These are phyloP conservation scores for Trichopoda pennipes DNA, from an alignment of 2,888 invertebrate species.

Conservation along the genomic window DNA sequence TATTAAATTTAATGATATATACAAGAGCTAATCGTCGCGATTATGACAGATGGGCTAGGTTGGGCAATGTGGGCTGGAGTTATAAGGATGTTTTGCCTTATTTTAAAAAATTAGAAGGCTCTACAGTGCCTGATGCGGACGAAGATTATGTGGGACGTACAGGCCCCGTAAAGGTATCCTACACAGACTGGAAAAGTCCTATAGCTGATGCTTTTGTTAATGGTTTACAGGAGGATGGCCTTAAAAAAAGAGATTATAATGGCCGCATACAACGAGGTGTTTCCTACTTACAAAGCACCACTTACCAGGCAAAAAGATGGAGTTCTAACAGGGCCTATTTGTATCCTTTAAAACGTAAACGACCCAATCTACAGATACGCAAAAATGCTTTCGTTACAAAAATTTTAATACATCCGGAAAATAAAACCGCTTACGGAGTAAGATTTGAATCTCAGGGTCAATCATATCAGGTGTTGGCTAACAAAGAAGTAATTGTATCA, in stretches of 20 bases:
- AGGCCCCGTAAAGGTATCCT: slow-evolving; percentile 83
- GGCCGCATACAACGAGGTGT: slow-evolving; percentile 83
- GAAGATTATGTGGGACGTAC: slow-evolving; percentile 81
- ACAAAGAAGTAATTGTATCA: slow-evolving; percentile 87
- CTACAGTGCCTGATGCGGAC: slow-evolving; percentile 82
- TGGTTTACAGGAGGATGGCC: slow-evolving; percentile 84
- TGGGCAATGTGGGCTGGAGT: slow-evolving; percentile 88
- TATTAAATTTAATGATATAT: slow-evolving; percentile 91
- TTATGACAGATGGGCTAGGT: slow-evolving; percentile 87
- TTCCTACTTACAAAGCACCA: slow-evolving; percentile 84
- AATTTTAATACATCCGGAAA: slow-evolving; percentile 82
- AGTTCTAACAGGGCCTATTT: slow-evolving; percentile 85
- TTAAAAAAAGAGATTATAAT: slow-evolving; percentile 86
- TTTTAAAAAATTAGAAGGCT: slow-evolving; percentile 89
- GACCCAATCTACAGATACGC: slow-evolving; percentile 83
- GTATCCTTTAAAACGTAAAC: slow-evolving; percentile 81
- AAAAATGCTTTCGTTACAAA: slow-evolving; percentile 83
- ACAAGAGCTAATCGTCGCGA: slow-evolving; percentile 86
- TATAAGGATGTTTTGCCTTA: slow-evolving; percentile 87
- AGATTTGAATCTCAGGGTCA: slow-evolving; percentile 81
- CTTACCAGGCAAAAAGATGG: slow-evolving; percentile 82
- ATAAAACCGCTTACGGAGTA: slow-evolving; percentile 83
- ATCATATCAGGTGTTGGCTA: slow-evolving; percentile 82
- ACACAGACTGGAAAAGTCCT: slow-evolving; percentile 82
- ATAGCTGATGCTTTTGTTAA: slow-evolving; percentile 84